Conservation (phyloP, 2,113 vertebrate genomes). For the Hirundichthys speculiger region DNA sequence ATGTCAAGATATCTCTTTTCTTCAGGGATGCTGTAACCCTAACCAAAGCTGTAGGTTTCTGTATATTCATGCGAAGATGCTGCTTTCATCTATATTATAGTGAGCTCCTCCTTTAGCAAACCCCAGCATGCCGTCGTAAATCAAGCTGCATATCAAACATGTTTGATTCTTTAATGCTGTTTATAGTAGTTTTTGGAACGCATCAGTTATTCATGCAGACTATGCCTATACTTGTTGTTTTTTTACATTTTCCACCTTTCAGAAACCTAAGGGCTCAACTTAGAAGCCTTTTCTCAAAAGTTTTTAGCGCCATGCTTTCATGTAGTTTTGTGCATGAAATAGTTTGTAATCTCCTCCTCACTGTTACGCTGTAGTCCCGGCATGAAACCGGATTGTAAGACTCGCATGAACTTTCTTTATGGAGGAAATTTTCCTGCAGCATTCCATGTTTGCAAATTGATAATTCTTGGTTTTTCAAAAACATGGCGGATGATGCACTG, state of each 20-base stretch:
- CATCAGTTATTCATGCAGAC: neutral
- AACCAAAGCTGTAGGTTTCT: no score
- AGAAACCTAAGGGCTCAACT: neutral
- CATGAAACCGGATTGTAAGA: slow-evolving; percentile 1
- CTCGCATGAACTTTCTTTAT: slow-evolving; percentile 7
- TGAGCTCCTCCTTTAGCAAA: neutral
- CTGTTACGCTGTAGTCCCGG: neutral
- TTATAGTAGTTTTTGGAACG: no score
- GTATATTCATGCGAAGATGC: no score
- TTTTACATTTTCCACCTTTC: neutral
- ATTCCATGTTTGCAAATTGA: slow-evolving; percentile 17
- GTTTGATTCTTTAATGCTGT: no score
- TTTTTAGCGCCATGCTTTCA: neutral
- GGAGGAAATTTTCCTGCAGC: slow-evolving; percentile 7
- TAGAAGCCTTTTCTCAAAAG: neutral
- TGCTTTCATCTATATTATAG: no score
- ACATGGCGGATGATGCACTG: neutral
- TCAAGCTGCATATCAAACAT: neutral
- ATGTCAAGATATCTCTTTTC: no score
- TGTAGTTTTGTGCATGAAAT: neutral
- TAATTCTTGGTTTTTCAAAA: slow-evolving; percentile 22
- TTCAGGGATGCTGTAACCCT: no score
- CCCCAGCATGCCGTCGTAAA: neutral
- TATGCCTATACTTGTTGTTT: neutral
- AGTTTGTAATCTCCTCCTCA: neutral